A percentile compares a stretch with the other conserved stretches of the same genome.
Evolutionary conservation across 1,140 invertebrate species (phyloP).

Genomic region (Drosophila elegans): DNA sequence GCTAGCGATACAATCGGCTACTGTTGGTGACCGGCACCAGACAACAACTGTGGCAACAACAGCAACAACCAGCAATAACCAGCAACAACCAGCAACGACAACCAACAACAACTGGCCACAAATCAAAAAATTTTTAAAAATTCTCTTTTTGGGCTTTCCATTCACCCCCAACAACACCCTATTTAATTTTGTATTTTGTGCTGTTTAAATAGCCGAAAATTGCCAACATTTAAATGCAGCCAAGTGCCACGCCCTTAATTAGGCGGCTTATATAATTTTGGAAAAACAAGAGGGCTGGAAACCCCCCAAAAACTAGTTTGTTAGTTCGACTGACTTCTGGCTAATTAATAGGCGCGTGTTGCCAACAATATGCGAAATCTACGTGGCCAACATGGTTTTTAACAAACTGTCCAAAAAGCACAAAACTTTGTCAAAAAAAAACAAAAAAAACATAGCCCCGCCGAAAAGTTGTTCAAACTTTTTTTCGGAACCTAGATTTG

Average conservation of each 20-base stretch:
- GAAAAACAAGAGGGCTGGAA: neutral
- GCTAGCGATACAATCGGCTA: constrained; percentile 25
- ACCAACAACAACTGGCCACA: constrained; percentile 35
- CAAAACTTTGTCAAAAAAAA: constrained; percentile 10
- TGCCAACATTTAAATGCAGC: constrained; percentile 54
- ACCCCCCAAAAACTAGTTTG: neutral
- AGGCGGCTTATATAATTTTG: constrained; percentile 56
- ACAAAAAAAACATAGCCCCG: neutral
- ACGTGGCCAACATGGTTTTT: constrained; percentile 28
- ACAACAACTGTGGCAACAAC: neutral
- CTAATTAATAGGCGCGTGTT: constrained; percentile 65
- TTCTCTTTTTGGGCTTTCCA: constrained; percentile 21
- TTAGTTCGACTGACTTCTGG: constrained; percentile 49
- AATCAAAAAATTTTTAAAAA: constrained; percentile 59
- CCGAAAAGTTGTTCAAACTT: constrained; percentile 8
- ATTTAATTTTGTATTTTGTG: constrained; percentile 29
- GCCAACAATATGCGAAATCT: constrained; percentile 52
- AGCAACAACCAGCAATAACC: neutral
- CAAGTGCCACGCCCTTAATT: constrained; percentile 54
- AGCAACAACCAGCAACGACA: constrained; percentile 3
- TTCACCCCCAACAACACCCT: neutral
- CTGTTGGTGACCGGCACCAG: constrained; percentile 53
- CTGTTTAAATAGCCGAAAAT: constrained; percentile 53
- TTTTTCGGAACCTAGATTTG: constrained; percentile 8
- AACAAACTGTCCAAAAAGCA: constrained; percentile 19